These are phyloP conservation scores for Peromyscus attwateri DNA, from an alignment of 2,797 vertebrate species.

Conservation along the genomic window DNA sequence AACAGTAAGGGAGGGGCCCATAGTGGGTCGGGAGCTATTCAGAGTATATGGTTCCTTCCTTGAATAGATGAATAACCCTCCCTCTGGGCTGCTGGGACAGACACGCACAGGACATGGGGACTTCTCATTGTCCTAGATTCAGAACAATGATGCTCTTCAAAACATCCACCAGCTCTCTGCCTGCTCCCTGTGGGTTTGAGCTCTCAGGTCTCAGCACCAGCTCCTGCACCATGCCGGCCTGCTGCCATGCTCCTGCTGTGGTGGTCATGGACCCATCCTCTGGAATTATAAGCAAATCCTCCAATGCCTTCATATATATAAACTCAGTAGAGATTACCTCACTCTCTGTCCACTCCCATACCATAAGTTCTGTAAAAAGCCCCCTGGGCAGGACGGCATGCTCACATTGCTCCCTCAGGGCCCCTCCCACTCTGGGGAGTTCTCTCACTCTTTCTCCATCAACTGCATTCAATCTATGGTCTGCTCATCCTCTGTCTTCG, in stretches of 20 bases:
- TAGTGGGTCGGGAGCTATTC: background rate
- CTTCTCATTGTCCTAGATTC: background rate
- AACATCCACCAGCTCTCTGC: background rate
- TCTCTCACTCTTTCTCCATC: background rate
- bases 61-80: background rate
- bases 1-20: too few relatives aligned
- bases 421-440: background rate
- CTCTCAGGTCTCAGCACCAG: background rate
- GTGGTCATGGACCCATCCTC: background rate
- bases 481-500: background rate
- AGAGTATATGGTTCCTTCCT: too few relatives aligned
- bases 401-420: background rate
- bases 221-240: background rate
- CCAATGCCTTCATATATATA: background rate
- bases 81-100: background rate
- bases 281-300: too few relatives aligned
- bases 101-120: background rate
- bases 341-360: too few relatives aligned
- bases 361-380: background rate
- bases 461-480: background rate
- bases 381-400: too few relatives aligned
- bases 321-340: background rate
- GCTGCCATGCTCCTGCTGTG: background rate
- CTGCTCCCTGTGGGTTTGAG: background rate
- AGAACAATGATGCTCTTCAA: too few relatives aligned